Evolutionary conservation across 2,797 vertebrate species (phyloP), one percentile per base, ranked within the genome.

Genomic region (Sebastolobus altivelis): DNA sequence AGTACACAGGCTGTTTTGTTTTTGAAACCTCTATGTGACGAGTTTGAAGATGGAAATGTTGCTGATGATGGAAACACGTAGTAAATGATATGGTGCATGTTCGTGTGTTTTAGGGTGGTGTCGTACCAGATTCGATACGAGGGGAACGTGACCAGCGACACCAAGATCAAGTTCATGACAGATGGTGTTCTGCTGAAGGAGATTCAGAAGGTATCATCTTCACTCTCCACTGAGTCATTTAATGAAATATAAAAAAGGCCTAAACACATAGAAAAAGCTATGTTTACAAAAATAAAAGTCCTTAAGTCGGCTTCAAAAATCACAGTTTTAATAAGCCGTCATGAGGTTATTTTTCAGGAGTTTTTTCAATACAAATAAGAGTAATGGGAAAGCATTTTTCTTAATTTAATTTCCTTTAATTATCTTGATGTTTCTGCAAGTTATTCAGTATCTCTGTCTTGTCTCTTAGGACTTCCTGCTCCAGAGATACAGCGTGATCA

Each of bases 51-150:
- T 11, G 0, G 4, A 65, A 60, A 65, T 37, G 4, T n/a, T 16
- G 1, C 43, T 52, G 10, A 18, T 25, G 18, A 70, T 11, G 14
- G n/a, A 38, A 29, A 29, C 1, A 13, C 43, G 29, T 69, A 40
- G 22, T 58, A 4, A 61, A 8, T 33, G 6, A 18, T 4, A 4
- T 71, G 13, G 8, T 40, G 2, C 11, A 1, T 66, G 35, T 82
- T 72, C 63, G 1, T 69, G 13, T 77, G 35, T 89, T 22, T 74
- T n/a, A 99, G 99, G 63, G 95, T 96, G n/a, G 96, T 99, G 91
- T 99, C 99, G 0, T 99, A 99, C 74, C 98, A 99, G 85, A 99
- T 99, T 86, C 97, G 99, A 13, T 99, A 98, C 0, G 98, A 99
- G 79, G 98, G 99, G 25, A 99, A 99, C 0, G 96, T 98, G 70